Conservation (phyloP, 2,888 invertebrate genomes). For the Nezara viridula region DNA sequence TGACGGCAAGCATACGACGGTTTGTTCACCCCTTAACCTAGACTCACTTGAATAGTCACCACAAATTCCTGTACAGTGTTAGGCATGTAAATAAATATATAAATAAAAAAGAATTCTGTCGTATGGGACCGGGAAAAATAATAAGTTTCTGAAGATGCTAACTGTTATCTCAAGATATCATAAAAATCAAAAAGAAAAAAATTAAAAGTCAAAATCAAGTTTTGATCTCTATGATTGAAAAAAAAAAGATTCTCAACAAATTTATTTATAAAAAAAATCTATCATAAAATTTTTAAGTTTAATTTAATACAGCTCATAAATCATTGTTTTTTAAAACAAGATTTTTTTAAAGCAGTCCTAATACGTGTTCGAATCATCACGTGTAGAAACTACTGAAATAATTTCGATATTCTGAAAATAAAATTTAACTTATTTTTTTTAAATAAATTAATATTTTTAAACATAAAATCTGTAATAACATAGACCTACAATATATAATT, state of each 20-base stretch:
- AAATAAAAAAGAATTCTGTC: neutral
- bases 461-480: too few species aligned
- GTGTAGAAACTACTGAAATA: too few species aligned
- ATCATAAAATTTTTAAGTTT: neutral
- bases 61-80: neutral
- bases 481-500: too few species aligned
- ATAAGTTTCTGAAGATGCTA: constrained; percentile 53
- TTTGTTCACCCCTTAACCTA: neutral
- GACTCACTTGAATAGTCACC: neutral
- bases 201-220: neutral
- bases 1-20: neutral
- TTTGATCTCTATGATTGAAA: neutral
- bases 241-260: neutral
- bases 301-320: neutral
- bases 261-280: neutral
- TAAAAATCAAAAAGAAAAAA: neutral
- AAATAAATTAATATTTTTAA: too few species aligned
- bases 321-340: too few species aligned
- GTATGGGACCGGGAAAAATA: neutral
- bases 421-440: too few species aligned
- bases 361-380: too few species aligned
- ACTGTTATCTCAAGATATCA: constrained; percentile 43
- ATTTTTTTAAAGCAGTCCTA: too few species aligned
- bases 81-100: neutral
- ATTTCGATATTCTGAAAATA: too few species aligned